Evolutionary conservation across 2,797 vertebrate genomes (phyloP), one percentile per base, ranked within the genome.

Genomic region (Takifugu rubripes): DNA sequence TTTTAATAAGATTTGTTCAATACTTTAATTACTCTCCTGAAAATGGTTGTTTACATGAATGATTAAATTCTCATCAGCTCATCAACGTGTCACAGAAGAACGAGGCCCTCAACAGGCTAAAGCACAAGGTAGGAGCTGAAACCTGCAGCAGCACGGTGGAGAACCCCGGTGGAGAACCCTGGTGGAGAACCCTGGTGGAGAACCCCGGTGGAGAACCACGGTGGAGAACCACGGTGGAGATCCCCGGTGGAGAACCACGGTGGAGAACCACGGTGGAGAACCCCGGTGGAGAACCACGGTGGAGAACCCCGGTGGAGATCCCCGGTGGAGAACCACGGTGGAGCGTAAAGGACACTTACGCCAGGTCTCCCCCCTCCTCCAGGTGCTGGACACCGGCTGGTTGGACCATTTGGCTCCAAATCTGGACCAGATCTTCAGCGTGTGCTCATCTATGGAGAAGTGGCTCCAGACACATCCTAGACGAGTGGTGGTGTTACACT

Each of bases 311-410:
- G 21, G 21, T 21, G 21, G 21, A 21, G 21, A 21, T 21, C 21
- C 21, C 21, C 21, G 21, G 21, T 21, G 21, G 21, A 21, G 21
- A 21, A 21, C 21, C 21, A 21, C 21, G 21, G 21, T 21, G 21
- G 21, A 21, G 21, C 21, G 21, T 21, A 21, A 21, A 21, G 21
- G 21, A 21, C 21, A 21, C 21, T 21, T 21, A 21, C 21, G 21
- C 21, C 21, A 21, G 21, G 21, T 21, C 21, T 21, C 21, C 21
- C 21, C 51, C 58, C 29, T 52, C 5, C 60, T 26, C 27, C 84
- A 98, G 95, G 84, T 93, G 53, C 75, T 96, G 89, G 93, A 96
- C 63, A 88, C 93, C 15, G 93, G 93, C 6, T 98, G 96, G 96
- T 84, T 90, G 14, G 93, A 94, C 60, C 83, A 89, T 42, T 86